Percentiles rank a stretch among this genome's conserved stretches.
phyloP scores from a whole-genome alignment of 1,140 invertebrate species.

The Ephestia elutella region DNA sequence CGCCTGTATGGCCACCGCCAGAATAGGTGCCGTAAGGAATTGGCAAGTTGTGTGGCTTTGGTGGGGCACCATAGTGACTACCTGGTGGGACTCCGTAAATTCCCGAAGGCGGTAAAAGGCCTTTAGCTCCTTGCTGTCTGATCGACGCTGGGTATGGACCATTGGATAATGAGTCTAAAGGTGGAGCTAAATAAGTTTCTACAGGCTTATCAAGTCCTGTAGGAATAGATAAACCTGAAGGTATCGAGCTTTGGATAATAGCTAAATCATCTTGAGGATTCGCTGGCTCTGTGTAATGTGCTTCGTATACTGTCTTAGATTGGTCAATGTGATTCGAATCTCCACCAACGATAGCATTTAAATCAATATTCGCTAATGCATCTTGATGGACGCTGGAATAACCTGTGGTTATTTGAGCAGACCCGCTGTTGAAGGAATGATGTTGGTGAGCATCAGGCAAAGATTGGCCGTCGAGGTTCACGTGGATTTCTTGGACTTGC shows the following conservation, averaged over 20 bases:
- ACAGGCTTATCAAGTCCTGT: constrained; percentile 37
- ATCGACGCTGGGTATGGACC: constrained; percentile 71
- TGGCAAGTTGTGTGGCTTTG: constrained; percentile 62
- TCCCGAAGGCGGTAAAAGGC: constrained; percentile 73
- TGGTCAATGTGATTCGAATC: constrained; percentile 69
- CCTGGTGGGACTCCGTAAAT: constrained; percentile 74
- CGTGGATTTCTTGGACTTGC: constrained; percentile 40
- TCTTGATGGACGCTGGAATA: constrained; percentile 67
- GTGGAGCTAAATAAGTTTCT: constrained; percentile 72
- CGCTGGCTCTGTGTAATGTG: constrained; percentile 63
- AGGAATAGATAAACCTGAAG: constrained; percentile 6
- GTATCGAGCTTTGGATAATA: constrained; percentile 30
- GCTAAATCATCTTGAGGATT: constrained; percentile 30
- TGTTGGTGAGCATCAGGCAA: constrained; percentile 34
- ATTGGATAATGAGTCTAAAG: constrained; percentile 63
- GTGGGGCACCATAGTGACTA: constrained; percentile 74
- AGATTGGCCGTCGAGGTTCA: constrained; percentile 39
- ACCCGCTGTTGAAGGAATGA: constrained; percentile 24
- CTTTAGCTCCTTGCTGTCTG: constrained; percentile 68
- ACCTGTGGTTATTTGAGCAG: constrained; percentile 49
- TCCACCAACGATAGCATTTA: constrained; percentile 66
- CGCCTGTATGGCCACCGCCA: constrained; percentile 62
- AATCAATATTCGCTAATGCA: constrained; percentile 62
- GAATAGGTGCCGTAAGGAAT: constrained; percentile 65
- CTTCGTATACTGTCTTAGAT: constrained; percentile 71